Conservation (phyloP, 2,888 invertebrate species). For the Ariolimax columbianus region DNA sequence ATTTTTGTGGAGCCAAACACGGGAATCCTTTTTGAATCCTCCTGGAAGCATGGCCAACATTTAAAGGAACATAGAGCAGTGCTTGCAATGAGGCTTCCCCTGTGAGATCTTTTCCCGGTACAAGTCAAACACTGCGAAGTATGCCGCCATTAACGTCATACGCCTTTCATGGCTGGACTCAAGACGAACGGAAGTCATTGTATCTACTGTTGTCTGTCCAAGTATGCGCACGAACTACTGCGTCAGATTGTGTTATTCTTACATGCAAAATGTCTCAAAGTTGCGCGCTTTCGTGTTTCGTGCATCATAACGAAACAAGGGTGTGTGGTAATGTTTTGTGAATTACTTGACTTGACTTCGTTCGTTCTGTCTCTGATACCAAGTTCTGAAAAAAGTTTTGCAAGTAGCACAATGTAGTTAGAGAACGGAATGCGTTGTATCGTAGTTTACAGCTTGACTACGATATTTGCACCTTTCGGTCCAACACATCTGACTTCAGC, state of each 20-base stretch:
- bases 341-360: no score
- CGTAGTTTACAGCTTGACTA: no score
- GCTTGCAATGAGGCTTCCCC: neutral
- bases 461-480: no score
- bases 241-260: neutral
- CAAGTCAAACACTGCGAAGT: neutral
- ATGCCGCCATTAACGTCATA: neutral
- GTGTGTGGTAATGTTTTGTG: no score
- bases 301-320: no score
- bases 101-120: neutral
- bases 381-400: no score
- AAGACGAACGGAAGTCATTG: constrained; percentile 1
- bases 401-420: no score
- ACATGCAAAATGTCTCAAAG: neutral
- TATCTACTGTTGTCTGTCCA: neutral
- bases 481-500: no score
- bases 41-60: constrained; percentile 51
- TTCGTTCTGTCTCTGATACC: no score
- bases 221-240: neutral
- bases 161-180: neutral
- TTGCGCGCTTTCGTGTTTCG: neutral
- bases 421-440: no score
- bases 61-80: neutral
- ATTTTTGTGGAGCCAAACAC: constrained; percentile 54
- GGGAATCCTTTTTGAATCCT: constrained; percentile 55